Evolutionary conservation across 2,797 vertebrate genomes (phyloP).

Genomic region (Chiroxiphia lanceolata): DNA sequence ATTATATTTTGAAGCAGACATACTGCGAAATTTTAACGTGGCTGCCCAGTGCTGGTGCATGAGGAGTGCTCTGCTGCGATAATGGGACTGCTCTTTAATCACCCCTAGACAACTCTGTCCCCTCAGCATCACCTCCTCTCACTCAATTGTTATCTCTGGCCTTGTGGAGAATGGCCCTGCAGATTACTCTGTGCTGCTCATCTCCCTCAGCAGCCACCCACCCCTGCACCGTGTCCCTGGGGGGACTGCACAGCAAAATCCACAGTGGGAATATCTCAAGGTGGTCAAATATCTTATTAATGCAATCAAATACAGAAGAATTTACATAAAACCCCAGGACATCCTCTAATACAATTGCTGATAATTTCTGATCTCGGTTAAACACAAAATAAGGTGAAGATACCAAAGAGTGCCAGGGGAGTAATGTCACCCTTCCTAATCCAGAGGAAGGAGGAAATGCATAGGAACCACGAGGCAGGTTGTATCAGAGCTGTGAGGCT

Average conservation of each 20-base stretch:
- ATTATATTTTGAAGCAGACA: not conserved
- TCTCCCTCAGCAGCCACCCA: not conserved
- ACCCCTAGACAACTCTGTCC: not conserved
- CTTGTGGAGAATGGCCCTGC: not conserved
- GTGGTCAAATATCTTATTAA: not conserved
- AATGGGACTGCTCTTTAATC: constrained; percentile 23
- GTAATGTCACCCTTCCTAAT: not conserved
- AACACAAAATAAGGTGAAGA: not conserved
- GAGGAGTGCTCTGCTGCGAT: constrained; percentile 45
- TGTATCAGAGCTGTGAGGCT: not conserved
- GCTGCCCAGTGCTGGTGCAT: not conserved
- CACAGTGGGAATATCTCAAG: not conserved
- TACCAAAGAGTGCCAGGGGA: not conserved
- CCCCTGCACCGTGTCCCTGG: rapidly evolving
- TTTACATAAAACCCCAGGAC: not conserved
- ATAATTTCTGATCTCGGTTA: not conserved
- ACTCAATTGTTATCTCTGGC: not conserved
- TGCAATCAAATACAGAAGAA: not conserved
- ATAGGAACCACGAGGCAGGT: not conserved
- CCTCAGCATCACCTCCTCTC: not conserved
- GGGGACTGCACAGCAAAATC: not conserved
- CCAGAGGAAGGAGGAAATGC: not conserved
- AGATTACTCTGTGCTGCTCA: constrained; percentile 19
- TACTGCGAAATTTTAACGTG: not conserved
- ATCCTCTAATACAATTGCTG: not conserved